A percentile compares a stretch with the other conserved stretches of the same genome.
Conservation (phyloP, 2,113 vertebrate genomes). For the Pterocles gutturalis region DNA sequence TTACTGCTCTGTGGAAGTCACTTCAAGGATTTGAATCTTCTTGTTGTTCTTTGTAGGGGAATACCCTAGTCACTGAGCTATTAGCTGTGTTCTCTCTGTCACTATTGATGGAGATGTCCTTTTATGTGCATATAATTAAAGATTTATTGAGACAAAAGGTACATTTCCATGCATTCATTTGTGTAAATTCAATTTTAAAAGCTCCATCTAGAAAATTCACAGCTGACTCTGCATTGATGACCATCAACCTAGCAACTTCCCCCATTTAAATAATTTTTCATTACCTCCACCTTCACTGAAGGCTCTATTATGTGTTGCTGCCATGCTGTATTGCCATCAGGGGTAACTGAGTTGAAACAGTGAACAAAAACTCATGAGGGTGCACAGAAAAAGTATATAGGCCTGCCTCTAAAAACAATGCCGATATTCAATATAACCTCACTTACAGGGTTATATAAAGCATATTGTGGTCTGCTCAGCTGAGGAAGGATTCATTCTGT, state of each 20-base stretch:
- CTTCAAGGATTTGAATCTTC: background rate
- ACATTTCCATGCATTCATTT: background rate
- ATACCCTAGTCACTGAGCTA: background rate
- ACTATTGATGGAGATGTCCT: background rate
- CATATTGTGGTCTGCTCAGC: background rate
- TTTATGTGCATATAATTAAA: background rate
- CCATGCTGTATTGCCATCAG: background rate
- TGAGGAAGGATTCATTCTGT: background rate
- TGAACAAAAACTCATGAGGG: background rate
- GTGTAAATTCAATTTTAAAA: background rate
- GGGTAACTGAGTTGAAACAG: background rate
- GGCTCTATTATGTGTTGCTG: background rate
- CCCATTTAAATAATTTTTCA: background rate
- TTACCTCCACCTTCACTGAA: background rate
- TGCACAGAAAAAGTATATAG: background rate
- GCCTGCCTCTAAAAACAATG: background rate
- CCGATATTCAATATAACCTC: background rate
- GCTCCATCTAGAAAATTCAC: background rate
- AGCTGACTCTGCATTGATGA: background rate
- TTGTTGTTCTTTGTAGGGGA: background rate
- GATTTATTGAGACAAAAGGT: background rate
- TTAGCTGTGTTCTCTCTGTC: background rate
- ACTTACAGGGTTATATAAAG: background rate
- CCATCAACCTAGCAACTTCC: background rate
- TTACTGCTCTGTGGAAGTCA: background rate